Evolutionary conservation across 2,888 invertebrate genomes (phyloP).

Genomic region (Agrotis ipsilon): DNA sequence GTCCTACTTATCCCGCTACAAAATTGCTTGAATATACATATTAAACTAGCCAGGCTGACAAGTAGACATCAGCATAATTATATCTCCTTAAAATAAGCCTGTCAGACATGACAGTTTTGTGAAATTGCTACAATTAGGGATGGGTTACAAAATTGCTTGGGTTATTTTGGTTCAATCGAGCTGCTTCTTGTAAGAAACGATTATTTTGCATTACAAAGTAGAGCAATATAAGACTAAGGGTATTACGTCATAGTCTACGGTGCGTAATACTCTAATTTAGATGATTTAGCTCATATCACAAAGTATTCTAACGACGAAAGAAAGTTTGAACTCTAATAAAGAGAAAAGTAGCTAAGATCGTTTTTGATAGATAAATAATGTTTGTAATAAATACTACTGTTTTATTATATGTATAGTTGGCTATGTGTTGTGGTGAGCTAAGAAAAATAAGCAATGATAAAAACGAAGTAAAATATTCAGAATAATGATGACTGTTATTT

Average conservation of each 20-base stretch:
- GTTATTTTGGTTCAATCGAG: constrained; percentile 16
- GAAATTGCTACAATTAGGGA: constrained; percentile 35
- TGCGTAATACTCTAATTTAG: background rate
- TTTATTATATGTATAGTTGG: too few species aligned
- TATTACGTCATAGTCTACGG: background rate
- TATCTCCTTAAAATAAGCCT: constrained; percentile 36
- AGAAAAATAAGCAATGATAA: too few species aligned
- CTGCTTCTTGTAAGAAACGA: background rate
- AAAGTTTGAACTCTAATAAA: too few species aligned
- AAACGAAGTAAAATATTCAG: too few species aligned
- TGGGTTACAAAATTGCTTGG: constrained; percentile 10
- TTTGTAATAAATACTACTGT: too few species aligned
- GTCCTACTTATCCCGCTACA: constrained; percentile 36
- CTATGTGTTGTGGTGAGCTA: too few species aligned
- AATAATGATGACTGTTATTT: too few species aligned
- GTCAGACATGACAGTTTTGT: constrained; percentile 32
- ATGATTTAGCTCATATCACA: background rate
- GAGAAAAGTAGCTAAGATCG: background rate
- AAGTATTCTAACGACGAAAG: background rate
- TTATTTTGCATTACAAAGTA: background rate
- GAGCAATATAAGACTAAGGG: background rate
- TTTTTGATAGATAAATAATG: too few species aligned
- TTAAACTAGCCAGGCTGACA: constrained; percentile 24
- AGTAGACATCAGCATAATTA: constrained; percentile 44
- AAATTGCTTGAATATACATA: constrained; percentile 44